A percentile compares a stretch with the other conserved stretches of the same genome.
phyloP scores from a whole-genome alignment of 2,888 invertebrate species.

The Acanthosepion pharaonis region DNA sequence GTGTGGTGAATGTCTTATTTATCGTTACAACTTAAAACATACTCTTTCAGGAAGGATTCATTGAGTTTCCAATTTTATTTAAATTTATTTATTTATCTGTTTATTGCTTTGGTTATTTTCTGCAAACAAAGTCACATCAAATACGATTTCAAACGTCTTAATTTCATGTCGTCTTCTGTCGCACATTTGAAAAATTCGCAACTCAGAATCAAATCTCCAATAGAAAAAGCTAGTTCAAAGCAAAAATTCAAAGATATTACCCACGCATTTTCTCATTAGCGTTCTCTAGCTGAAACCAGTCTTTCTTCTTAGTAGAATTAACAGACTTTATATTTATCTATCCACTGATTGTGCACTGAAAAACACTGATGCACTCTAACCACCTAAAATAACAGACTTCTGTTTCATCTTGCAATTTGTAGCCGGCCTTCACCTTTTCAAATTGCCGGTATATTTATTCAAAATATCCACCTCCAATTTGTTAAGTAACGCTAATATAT shows the following conservation, averaged over 20 bases:
- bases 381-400: not conserved
- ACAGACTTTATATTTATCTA: too few species aligned
- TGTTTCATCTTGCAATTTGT: not conserved
- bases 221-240: too few species aligned
- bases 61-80: too few species aligned
- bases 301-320: too few species aligned
- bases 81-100: too few species aligned
- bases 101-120: too few species aligned
- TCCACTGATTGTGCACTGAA: not conserved
- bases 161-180: not conserved
- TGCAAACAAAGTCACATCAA: too few species aligned
- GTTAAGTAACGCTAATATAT: not conserved
- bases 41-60: too few species aligned
- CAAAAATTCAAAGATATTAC: not conserved
- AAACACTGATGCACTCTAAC: not conserved
- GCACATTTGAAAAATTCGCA: too few species aligned
- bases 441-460: not conserved
- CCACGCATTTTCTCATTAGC: not conserved
- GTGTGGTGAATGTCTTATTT: too few species aligned
- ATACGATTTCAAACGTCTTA: not conserved
- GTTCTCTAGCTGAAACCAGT: not conserved
- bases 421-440: not conserved
- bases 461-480: not conserved
- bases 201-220: too few species aligned
- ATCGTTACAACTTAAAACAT: too few species aligned